Conservation (phyloP, 2,113 vertebrate species). For the Mus pahari region DNA sequence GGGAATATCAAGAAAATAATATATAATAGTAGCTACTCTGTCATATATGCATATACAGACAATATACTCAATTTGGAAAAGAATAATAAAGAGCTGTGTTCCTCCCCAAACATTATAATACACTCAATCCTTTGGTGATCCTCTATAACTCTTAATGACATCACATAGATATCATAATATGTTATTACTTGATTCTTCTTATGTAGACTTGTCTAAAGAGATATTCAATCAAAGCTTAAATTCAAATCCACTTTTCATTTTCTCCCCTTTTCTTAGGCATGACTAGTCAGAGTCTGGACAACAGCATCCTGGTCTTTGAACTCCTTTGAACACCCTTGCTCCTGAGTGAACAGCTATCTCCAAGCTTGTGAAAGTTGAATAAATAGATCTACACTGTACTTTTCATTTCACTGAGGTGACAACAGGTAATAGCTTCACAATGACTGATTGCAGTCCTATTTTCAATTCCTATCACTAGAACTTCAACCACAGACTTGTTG, state of each 20-base stretch:
- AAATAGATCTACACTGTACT: neutral
- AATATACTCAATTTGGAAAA: neutral
- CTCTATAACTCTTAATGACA: neutral
- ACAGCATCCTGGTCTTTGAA: neutral
- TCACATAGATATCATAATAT: neutral
- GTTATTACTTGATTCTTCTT: neutral
- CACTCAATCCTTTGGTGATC: neutral
- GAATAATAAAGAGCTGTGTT: neutral
- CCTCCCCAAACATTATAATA: neutral
- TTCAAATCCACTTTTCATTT: neutral
- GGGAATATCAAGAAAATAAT: neutral
- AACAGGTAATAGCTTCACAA: neutral
- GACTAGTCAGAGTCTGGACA: neutral
- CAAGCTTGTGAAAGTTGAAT: neutral
- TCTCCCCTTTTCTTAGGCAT: neutral
- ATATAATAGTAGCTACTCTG: neutral
- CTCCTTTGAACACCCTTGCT: too few relatives aligned
- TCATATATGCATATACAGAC: neutral
- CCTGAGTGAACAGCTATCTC: neutral
- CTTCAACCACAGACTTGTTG: neutral
- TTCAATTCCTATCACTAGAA: neutral
- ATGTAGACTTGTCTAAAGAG: neutral
- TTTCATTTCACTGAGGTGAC: neutral
- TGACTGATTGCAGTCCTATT: neutral
- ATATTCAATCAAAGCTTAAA: neutral